Percentiles rank a stretch among this genome's conserved stretches.
phyloP scores from a whole-genome alignment of 1,140 invertebrate genomes.

The Saxidomus purpurata region DNA sequence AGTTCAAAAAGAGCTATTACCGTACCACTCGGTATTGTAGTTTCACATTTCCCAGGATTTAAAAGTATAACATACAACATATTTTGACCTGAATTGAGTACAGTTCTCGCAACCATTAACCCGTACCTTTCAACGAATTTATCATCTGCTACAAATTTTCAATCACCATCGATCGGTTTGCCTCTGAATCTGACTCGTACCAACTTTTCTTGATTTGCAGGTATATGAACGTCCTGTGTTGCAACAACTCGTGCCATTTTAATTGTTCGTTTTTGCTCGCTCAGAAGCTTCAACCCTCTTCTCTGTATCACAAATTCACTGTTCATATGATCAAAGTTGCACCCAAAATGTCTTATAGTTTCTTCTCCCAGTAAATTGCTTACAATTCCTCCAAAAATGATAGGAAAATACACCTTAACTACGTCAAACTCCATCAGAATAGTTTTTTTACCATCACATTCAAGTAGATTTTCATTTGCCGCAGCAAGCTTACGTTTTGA shows the following conservation, averaged over 20 bases:
- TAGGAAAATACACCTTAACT: conserved; percentile 41
- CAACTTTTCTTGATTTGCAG: too few relatives aligned
- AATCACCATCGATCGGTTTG: background rate
- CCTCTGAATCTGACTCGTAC: background rate
- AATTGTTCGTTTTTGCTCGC: background rate
- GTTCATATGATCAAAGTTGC: conserved; percentile 44
- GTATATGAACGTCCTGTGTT: too few relatives aligned
- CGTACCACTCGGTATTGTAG: too few relatives aligned
- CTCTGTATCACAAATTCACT: background rate
- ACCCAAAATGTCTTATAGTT: conserved; percentile 44
- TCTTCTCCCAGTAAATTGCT: conserved; percentile 54
- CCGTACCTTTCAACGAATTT: too few relatives aligned
- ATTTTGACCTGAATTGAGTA: too few relatives aligned
- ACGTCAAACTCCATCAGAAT: conserved; percentile 52
- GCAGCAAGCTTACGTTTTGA: too few relatives aligned
- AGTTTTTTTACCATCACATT: conserved; percentile 18
- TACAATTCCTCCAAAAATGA: conserved; percentile 64
- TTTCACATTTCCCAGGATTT: too few relatives aligned
- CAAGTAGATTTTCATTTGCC: conserved; percentile 18
- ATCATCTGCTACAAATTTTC: background rate
- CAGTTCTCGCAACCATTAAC: too few relatives aligned
- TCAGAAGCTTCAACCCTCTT: background rate
- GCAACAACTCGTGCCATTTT: too few relatives aligned
- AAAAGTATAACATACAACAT: too few relatives aligned
- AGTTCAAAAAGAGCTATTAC: background rate